Evolutionary conservation across 1,140 invertebrate genomes (phyloP), one percentile per base, ranked within the genome.

Genomic region (Oryctes rhinoceros): DNA sequence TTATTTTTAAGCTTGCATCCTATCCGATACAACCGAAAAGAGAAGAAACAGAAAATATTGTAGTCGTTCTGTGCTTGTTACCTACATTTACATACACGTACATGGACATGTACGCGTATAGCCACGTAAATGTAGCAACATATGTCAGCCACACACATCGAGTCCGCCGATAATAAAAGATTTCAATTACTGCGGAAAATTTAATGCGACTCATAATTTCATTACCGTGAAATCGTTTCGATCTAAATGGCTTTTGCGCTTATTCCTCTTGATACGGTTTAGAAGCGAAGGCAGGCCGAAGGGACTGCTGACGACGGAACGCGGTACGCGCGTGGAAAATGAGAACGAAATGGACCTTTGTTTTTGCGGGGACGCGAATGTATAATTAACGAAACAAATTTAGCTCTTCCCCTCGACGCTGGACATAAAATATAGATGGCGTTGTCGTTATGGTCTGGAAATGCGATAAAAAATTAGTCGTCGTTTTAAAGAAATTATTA

Each of bases 181-280:
- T 53, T 53, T 53, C 49, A 53, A 53, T 53, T 53, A 53, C 49
- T 18, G n/a, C n/a, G 13, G 49, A 53, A 53, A 53, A 53, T 53
- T 53, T 53, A 53, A 53, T 53, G 49, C 49, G 49, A 15, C 49
- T 53, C 49, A 15, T 53, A 53, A 53, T 18, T 53, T 53, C 49
- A 53, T 53, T 53, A 18, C 49, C 49, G 49, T 53, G 49, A 53
- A 53, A 53, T 53, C 49, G 49, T 53, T 53, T 53, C 49, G 49
- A 53, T 53, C 49, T 53, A 53, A 53, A 53, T 53, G 13, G 49
- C 49, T 53, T 53, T 53, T 44, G 39, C 39, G 49, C 49, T 53
- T 53, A 53, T 53, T 53, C n/a, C 49, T 53, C n/a, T 53, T 53
- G 49, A 53, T 53, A 53, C 11, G 13, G 9, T 15, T 7, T 53